phyloP scores from a whole-genome alignment of 2,113 vertebrate species.

The Albula goreensis region DNA sequence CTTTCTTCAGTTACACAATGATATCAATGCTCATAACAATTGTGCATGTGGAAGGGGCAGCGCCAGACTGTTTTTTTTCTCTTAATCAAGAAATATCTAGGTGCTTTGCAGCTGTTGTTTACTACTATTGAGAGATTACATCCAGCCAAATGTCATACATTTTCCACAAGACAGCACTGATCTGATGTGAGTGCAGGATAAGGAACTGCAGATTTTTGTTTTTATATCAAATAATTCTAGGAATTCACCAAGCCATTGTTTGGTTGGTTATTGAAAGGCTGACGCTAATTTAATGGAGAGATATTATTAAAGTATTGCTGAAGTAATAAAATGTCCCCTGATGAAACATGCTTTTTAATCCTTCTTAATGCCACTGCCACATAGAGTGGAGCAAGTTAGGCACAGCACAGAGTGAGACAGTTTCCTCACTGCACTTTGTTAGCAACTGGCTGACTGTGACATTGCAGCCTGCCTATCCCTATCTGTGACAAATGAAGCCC shows the following conservation, averaged over 20 bases:
- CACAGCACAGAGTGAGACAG: background rate
- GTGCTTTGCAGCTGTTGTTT: constrained; percentile 6
- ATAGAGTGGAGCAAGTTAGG: background rate
- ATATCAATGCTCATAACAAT: no score
- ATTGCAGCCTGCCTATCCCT: background rate
- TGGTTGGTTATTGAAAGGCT: background rate
- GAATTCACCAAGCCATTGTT: background rate
- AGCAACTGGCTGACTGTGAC: background rate
- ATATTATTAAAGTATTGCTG: background rate
- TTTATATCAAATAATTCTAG: background rate
- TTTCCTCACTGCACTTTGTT: background rate
- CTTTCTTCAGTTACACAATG: no score
- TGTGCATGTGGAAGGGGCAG: no score
- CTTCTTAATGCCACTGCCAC: background rate
- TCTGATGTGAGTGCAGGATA: background rate
- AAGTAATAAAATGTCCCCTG: background rate
- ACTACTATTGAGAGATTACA: background rate
- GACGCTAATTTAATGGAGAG: background rate
- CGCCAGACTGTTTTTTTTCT: background rate
- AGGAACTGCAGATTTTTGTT: background rate
- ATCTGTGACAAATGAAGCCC: background rate
- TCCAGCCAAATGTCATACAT: background rate
- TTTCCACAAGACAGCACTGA: background rate
- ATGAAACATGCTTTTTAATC: background rate
- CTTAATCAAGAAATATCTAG: background rate